Evolutionary conservation across 1,140 invertebrate species (phyloP).

Genomic region (Parapsyche elsis): DNA sequence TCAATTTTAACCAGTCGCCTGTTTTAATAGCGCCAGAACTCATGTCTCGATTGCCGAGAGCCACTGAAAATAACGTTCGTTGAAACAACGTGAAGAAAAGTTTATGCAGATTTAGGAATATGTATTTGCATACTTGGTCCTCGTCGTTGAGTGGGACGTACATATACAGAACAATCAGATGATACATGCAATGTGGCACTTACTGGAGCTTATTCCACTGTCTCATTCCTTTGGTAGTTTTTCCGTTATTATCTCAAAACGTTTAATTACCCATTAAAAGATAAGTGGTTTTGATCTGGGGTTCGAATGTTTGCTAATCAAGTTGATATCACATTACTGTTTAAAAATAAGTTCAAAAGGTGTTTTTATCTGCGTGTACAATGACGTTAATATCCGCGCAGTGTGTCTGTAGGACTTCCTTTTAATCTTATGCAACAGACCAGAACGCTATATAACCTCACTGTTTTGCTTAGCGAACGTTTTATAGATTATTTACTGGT

Average conservation of each 20-base stretch:
- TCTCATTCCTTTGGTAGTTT: too few relatives aligned
- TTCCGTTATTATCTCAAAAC: too few relatives aligned
- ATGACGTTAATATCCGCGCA: too few relatives aligned
- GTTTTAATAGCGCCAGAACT: background rate
- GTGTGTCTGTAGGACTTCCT: background rate
- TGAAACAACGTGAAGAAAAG: slow-evolving; percentile 1
- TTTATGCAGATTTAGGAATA: background rate
- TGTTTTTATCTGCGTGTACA: too few relatives aligned
- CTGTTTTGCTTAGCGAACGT: background rate
- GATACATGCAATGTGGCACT: too few relatives aligned
- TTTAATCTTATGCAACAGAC: slow-evolving; percentile 14
- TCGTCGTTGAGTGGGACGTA: background rate
- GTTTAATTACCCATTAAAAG: too few relatives aligned
- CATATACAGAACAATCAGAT: background rate
- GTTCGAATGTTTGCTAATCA: too few relatives aligned
- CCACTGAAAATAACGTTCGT: background rate
- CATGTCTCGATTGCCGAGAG: background rate
- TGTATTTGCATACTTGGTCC: background rate
- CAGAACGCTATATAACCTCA: background rate
- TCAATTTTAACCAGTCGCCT: background rate
- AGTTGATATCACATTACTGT: too few relatives aligned
- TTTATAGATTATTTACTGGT: background rate
- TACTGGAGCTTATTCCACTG: too few relatives aligned
- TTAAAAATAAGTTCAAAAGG: too few relatives aligned
- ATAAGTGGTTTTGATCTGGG: too few relatives aligned